Percentiles rank a stretch among this genome's conserved stretches.
Conservation (phyloP, 2,797 vertebrate genomes). For the Melanotaenia parkinsoni region DNA sequence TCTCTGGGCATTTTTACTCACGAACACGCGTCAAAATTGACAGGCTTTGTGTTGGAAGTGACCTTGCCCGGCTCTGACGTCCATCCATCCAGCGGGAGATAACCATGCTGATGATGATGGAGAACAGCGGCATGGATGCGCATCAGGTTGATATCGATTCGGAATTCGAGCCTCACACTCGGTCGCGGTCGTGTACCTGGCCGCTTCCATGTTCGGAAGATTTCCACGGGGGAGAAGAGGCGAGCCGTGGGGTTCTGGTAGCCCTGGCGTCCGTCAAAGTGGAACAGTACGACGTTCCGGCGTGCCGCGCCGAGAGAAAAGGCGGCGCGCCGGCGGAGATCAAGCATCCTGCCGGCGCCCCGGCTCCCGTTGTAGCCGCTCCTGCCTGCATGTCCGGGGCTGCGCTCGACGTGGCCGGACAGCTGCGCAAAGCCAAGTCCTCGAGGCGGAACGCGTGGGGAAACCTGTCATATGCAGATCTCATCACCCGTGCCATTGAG, state of each 20-base stretch:
- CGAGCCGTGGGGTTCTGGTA: conserved; percentile 84
- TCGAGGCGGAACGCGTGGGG: conserved; percentile 97
- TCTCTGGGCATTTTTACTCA: conserved; percentile 45
- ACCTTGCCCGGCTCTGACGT: conserved; percentile 74
- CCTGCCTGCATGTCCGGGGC: conserved; percentile 77
- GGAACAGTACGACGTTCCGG: conserved; percentile 79
- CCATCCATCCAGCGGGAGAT: conserved; percentile 37
- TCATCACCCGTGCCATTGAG: conserved; percentile 95
- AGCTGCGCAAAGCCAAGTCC: conserved; percentile 92
- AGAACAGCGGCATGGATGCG: conserved; percentile 88
- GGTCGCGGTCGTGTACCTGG: conserved; percentile 93
- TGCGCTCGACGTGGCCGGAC: conserved; percentile 80
- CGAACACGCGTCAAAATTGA: conserved; percentile 35
- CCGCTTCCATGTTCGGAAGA: conserved; percentile 91
- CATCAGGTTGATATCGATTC: conserved; percentile 94
- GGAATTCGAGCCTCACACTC: conserved; percentile 90
- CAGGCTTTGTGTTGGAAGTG: conserved; percentile 63
- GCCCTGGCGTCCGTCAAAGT: conserved; percentile 81
- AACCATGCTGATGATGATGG: conserved; percentile 92
- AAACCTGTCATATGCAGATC: conserved; percentile 96
- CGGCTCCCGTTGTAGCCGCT: conserved; percentile 71
- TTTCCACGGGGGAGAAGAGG: conserved; percentile 82
- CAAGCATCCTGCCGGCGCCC: conserved; percentile 78
- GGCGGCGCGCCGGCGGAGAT: conserved; percentile 82
- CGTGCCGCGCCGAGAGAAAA: conserved; percentile 80